phyloP scores from a whole-genome alignment of 2,113 vertebrate genomes.

The Phycodurus eques region DNA sequence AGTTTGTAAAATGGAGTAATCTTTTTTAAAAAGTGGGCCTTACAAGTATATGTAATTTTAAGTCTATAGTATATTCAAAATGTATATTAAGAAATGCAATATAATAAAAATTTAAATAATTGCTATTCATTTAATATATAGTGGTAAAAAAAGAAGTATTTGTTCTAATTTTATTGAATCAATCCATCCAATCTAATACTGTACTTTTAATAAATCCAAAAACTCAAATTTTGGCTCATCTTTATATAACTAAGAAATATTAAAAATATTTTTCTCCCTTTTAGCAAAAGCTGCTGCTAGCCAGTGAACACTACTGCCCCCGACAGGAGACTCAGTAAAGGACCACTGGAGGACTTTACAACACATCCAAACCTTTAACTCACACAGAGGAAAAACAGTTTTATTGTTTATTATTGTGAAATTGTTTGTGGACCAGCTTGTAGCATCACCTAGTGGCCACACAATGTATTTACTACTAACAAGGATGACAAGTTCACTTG shows the following conservation, averaged over 20 bases:
- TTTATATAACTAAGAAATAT: neutral
- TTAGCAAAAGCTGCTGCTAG: slow-evolving; percentile 77
- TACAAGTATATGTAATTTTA: too few relatives aligned
- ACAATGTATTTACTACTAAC: slow-evolving; percentile 1
- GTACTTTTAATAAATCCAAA: too few relatives aligned
- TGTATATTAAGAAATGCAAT: too few relatives aligned
- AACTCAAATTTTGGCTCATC: neutral
- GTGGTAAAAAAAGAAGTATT: too few relatives aligned
- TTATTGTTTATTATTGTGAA: neutral
- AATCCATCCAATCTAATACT: too few relatives aligned
- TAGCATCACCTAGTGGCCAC: neutral
- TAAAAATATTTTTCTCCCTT: slow-evolving; percentile 5
- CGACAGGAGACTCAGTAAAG: neutral
- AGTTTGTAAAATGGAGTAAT: too few relatives aligned
- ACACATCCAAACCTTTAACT: neutral
- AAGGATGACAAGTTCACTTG: neutral
- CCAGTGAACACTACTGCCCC: neutral
- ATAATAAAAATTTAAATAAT: too few relatives aligned
- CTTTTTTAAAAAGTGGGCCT: too few relatives aligned
- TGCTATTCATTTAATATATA: too few relatives aligned
- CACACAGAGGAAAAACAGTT: neutral
- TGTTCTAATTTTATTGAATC: too few relatives aligned
- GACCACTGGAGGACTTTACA: neutral
- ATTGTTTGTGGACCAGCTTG: neutral
- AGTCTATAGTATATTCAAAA: too few relatives aligned